phyloP scores from a whole-genome alignment of 2,888 invertebrate species.

The Serrognathus titanus region DNA sequence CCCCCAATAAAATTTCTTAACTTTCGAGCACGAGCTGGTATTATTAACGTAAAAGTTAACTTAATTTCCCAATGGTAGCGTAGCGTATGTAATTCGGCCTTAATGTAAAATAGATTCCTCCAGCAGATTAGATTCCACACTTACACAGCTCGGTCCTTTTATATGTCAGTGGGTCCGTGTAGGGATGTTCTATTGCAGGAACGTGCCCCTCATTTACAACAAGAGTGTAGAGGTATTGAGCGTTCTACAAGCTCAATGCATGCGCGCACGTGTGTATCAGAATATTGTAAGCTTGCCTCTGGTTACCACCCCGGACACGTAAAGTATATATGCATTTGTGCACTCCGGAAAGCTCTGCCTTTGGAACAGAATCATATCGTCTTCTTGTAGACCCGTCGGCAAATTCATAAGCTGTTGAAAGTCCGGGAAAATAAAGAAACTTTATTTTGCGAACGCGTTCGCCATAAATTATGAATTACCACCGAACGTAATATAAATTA shows the following conservation, averaged over 20 bases:
- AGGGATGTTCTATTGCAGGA: background rate
- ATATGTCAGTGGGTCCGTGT: background rate
- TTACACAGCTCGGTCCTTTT: background rate
- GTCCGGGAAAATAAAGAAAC: too few species aligned
- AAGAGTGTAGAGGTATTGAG: background rate
- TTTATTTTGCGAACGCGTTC: too few species aligned
- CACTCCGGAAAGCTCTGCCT: background rate
- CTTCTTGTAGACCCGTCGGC: background rate
- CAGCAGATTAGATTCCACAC: too few species aligned
- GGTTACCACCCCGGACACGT: conserved; percentile 3
- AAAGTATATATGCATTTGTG: conserved; percentile 7
- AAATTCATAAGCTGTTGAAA: conserved; percentile 3
- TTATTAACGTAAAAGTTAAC: too few species aligned
- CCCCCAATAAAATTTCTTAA: too few species aligned
- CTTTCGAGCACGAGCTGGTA: too few species aligned
- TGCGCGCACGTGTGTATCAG: conserved; percentile 5
- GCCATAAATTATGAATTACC: too few species aligned
- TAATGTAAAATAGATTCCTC: too few species aligned
- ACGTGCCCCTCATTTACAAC: background rate
- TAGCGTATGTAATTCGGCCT: too few species aligned
- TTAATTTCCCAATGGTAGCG: too few species aligned
- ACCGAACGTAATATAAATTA: background rate
- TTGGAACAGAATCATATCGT: background rate
- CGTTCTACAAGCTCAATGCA: conserved; percentile 2
- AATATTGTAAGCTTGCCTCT: background rate